These are phyloP conservation scores for Phrynosoma platyrhinos DNA, from an alignment of 2,113 vertebrate genomes.

Conservation along the genomic window DNA sequence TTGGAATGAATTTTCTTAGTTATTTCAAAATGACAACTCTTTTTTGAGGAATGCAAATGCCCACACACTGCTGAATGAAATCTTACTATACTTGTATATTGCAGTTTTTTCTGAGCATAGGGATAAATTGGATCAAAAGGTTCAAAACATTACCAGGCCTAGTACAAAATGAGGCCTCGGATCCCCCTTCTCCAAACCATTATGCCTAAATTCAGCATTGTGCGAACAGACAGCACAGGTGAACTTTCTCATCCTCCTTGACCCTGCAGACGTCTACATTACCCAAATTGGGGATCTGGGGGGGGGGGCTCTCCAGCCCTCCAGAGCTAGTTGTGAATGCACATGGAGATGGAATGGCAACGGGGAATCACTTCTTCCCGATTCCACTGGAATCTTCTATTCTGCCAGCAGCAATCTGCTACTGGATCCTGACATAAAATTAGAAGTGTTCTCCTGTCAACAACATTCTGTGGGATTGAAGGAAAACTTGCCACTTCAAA, in stretches of 20 bases:
- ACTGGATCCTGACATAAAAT: neutral
- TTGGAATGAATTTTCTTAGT: conserved; percentile 44
- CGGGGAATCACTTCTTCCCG: neutral
- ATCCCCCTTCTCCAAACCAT: neutral
- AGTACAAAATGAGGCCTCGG: neutral
- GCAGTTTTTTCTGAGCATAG: conserved; percentile 2
- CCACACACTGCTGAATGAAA: conserved; percentile 36
- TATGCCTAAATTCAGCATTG: neutral
- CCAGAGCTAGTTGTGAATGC: neutral
- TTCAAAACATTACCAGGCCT: neutral
- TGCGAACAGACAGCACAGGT: neutral
- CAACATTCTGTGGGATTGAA: conserved; percentile 24
- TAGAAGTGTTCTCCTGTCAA: neutral
- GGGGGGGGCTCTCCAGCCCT: neutral
- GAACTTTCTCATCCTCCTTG: neutral
- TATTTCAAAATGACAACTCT: conserved; percentile 41
- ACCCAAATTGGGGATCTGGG: neutral
- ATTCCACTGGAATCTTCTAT: neutral
- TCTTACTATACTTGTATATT: conserved; percentile 30
- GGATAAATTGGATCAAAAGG: neutral
- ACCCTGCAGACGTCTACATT: neutral
- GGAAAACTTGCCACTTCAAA: conserved; percentile 37
- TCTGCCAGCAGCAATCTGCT: neutral
- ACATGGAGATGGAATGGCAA: neutral
- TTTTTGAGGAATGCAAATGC: conserved; percentile 44